A percentile compares a stretch with the other conserved stretches of the same genome.
Conservation (phyloP, 2,797 vertebrate species). For the Mus spretus region DNA sequence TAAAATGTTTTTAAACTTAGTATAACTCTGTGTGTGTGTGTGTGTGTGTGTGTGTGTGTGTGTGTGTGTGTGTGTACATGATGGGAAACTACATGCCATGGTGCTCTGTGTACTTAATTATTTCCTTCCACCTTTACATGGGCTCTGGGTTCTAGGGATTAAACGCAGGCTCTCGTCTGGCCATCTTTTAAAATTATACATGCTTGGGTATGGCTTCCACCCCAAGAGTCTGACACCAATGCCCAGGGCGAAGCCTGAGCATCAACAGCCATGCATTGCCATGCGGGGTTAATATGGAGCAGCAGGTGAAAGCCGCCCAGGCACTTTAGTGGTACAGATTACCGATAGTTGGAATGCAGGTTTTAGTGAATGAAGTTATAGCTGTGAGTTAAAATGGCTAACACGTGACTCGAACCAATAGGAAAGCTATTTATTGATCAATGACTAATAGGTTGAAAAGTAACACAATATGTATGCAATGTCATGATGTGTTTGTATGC, state of each 20-base stretch:
- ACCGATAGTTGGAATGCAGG: background rate
- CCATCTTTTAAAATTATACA: constrained; percentile 11
- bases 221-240: background rate
- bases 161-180: background rate
- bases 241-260: background rate
- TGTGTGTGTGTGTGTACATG: background rate
- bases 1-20: background rate
- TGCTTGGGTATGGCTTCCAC: background rate
- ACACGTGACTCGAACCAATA: constrained; percentile 14
- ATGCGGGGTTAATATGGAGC: background rate
- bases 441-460: constrained; percentile 14
- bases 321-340: background rate
- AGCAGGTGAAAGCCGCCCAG: background rate
- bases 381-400: constrained; percentile 15
- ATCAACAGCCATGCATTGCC: background rate
- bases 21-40: too few species aligned
- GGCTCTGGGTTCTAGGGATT: background rate
- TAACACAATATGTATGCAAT: background rate
- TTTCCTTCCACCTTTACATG: background rate
- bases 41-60: background rate
- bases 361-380: constrained; percentile 22
- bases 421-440: background rate
- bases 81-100: background rate
- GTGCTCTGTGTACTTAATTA: background rate
- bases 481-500: background rate